Conservation (phyloP, 2,888 invertebrate species). For the Drosophila colorata region DNA sequence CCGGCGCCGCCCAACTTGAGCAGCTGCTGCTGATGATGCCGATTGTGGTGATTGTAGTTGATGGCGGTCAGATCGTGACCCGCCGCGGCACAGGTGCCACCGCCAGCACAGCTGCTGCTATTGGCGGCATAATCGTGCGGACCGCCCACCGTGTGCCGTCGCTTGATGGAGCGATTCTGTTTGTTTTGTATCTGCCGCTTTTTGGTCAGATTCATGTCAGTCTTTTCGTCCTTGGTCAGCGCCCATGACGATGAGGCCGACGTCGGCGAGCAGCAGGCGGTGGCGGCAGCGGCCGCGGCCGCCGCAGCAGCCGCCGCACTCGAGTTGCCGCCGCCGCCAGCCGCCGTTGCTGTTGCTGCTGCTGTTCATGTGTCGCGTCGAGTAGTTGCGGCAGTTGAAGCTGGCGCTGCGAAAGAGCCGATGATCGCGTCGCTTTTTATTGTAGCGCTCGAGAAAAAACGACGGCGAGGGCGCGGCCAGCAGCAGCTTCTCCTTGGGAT, state of each 20-base stretch:
- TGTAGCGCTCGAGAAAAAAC: conserved; percentile 85
- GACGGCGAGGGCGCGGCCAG: conserved; percentile 81
- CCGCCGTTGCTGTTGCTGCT: conserved; percentile 32
- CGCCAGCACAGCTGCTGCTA: conserved; percentile 3
- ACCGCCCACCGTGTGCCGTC: conserved; percentile 96
- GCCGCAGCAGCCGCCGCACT: conserved; percentile 35
- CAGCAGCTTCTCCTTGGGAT: conserved; percentile 84
- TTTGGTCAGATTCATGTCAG: conserved; percentile 92
- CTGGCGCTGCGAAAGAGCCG: conserved; percentile 85
- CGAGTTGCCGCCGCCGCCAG: conserved; percentile 66
- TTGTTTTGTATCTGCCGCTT: conserved; percentile 87
- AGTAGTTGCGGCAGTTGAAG: conserved; percentile 85
- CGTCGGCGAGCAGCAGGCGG: conserved; percentile 75
- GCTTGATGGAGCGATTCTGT: conserved; percentile 89
- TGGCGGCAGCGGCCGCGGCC: conserved; percentile 78
- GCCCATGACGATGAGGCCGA: conserved; percentile 72
- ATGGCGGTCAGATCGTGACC: conserved; percentile 68
- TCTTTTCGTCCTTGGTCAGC: conserved; percentile 91
- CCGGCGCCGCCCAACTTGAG: conserved; percentile 51
- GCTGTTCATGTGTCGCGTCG: conserved; percentile 84
- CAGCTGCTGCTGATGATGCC: conserved; percentile 72
- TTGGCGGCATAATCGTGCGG: conserved; percentile 90
- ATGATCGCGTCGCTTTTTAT: conserved; percentile 84
- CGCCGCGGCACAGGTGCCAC: background rate
- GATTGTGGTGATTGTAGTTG: conserved; percentile 74